A percentile compares a stretch with the other conserved stretches of the same genome.
Evolutionary conservation across 2,888 invertebrate genomes (phyloP).

Genomic region (Tetramorium bicarinatum): DNA sequence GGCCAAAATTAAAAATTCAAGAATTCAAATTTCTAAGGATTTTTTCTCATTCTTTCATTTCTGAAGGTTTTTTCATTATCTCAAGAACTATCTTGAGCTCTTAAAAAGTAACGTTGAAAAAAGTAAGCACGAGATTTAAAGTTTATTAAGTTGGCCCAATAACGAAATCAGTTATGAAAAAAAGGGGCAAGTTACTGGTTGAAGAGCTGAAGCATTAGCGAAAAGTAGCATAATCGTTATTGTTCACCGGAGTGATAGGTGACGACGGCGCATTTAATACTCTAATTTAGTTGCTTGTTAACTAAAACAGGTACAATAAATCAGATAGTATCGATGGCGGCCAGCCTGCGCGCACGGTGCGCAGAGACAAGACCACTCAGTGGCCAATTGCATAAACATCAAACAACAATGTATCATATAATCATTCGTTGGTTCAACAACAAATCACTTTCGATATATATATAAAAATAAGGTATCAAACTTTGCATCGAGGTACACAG

Average conservation of each 20-base stretch:
- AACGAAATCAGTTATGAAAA: background rate
- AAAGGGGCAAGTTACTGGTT: conserved; percentile 14
- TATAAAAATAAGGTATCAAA: conserved; percentile 86
- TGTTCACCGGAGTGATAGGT: conserved; percentile 76
- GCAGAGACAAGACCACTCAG: conserved; percentile 81
- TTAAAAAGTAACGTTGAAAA: background rate
- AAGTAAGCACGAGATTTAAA: background rate
- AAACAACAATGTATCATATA: conserved; percentile 81
- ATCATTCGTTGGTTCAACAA: conserved; percentile 83
- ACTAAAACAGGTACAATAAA: conserved; percentile 81
- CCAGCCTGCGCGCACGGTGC: conserved; percentile 76
- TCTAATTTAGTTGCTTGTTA: conserved; percentile 72
- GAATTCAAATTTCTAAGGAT: background rate
- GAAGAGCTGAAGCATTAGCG: conserved; percentile 23
- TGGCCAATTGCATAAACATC: conserved; percentile 85
- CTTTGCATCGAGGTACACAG: conserved; percentile 85
- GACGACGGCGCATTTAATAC: conserved; percentile 60
- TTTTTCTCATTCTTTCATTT: background rate
- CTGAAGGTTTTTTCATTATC: background rate
- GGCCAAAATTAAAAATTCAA: background rate
- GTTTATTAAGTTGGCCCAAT: background rate
- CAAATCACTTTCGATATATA: conserved; percentile 82
- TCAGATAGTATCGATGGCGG: conserved; percentile 73
- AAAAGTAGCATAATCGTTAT: conserved; percentile 66
- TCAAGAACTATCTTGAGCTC: background rate